Percentiles rank a stretch among this genome's conserved stretches.
Evolutionary conservation across 2,113 vertebrate genomes (phyloP).

Genomic region (Climacteris rufus): DNA sequence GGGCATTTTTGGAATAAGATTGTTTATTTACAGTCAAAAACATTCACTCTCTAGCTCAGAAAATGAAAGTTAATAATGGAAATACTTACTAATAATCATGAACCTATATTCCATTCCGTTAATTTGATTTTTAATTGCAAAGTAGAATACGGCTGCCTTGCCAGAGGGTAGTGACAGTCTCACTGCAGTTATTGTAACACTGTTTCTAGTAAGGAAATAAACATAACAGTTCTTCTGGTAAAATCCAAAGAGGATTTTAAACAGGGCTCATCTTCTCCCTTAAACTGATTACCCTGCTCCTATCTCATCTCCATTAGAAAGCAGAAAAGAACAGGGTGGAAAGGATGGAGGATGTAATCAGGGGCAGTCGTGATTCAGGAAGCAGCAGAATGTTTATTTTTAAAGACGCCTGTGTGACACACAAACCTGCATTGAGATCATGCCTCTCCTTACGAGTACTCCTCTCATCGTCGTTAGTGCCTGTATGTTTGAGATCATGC

Average conservation of each 20-base stretch:
- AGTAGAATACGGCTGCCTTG: neutral
- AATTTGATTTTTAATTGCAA: neutral
- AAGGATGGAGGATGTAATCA: neutral
- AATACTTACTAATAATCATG: neutral
- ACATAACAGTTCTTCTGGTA: neutral
- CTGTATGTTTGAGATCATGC: neutral
- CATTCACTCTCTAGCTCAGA: neutral
- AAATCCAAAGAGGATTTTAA: slow-evolving; percentile 34
- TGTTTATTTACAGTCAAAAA: neutral
- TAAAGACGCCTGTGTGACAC: neutral
- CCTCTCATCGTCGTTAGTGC: neutral
- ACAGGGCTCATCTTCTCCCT: slow-evolving; percentile 9
- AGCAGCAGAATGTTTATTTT: slow-evolving; percentile 23
- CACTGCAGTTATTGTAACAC: neutral
- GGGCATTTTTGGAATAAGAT: neutral
- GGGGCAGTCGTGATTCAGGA: neutral
- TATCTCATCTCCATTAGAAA: neutral
- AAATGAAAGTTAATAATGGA: neutral
- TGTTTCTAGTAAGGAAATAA: neutral
- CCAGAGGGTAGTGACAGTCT: neutral
- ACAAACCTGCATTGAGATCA: slow-evolving; percentile 16
- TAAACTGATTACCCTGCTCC: slow-evolving; percentile 1
- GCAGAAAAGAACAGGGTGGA: neutral
- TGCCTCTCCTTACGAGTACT: neutral
- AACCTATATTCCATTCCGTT: neutral